Percentiles rank a stretch among this genome's conserved stretches.
Conservation (phyloP, 2,888 invertebrate species). For the Spisula subtruncata region DNA sequence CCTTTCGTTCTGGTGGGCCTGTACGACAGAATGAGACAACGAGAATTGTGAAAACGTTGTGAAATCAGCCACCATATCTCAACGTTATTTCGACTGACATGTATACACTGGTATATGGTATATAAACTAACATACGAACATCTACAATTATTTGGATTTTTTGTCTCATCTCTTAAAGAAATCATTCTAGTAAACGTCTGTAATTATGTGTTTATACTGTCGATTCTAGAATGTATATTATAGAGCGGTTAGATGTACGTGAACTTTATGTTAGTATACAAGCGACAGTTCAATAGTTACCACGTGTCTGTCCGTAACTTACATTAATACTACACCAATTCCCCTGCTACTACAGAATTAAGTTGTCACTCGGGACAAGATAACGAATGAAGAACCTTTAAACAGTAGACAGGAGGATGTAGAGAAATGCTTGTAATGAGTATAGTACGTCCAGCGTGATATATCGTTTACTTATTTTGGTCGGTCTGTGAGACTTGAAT, state of each 20-base stretch:
- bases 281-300: background rate
- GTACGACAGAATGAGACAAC: too few species aligned
- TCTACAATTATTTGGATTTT: too few species aligned
- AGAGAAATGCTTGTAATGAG: background rate
- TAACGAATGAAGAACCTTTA: slow-evolving; percentile 11
- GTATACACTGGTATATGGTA: too few species aligned
- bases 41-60: too few species aligned
- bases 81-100: too few species aligned
- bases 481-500: background rate
- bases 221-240: too few species aligned
- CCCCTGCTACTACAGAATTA: background rate
- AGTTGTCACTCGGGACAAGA: slow-evolving; percentile 16
- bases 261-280: background rate
- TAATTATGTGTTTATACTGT: too few species aligned
- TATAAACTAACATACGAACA: too few species aligned
- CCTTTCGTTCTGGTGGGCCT: too few species aligned
- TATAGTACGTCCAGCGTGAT: background rate
- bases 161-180: background rate
- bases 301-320: background rate
- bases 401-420: background rate
- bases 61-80: too few species aligned
- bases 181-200: too few species aligned
- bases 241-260: background rate
- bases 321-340: slow-evolving; percentile 13
- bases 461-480: background rate